These are phyloP conservation scores for Thereuonema tuberculata DNA, from an alignment of 1,140 invertebrate genomes.

Conservation along the genomic window DNA sequence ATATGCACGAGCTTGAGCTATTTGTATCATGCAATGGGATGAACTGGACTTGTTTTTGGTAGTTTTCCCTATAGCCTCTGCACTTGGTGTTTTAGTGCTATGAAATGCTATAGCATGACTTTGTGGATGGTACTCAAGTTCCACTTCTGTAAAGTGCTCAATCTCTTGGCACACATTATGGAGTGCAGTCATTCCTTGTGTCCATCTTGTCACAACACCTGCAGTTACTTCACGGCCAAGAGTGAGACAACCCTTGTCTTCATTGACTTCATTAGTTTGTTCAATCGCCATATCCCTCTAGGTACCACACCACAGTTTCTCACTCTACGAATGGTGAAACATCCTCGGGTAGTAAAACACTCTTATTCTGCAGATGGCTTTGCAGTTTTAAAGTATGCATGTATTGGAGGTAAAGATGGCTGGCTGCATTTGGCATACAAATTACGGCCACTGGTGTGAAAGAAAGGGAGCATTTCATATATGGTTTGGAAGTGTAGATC, in stretches of 20 bases:
- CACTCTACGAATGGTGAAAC: constrained; percentile 10
- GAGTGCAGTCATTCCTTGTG: neutral
- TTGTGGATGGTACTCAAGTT: too few relatives aligned
- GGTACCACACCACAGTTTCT: constrained; percentile 21
- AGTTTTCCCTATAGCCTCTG: too few relatives aligned
- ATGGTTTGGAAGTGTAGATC: neutral
- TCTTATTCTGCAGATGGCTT: constrained; percentile 12
- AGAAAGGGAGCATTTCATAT: neutral
- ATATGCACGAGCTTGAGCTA: too few relatives aligned
- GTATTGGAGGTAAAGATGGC: constrained; percentile 16
- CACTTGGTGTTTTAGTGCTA: too few relatives aligned
- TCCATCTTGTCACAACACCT: neutral
- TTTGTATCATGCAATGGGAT: too few relatives aligned
- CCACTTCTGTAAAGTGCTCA: neutral
- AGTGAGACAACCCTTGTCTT: constrained; percentile 4
- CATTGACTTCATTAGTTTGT: constrained; percentile 17
- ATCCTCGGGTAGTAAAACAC: neutral
- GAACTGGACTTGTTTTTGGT: too few relatives aligned
- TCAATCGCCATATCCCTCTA: constrained; percentile 22
- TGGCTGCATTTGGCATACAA: constrained; percentile 17
- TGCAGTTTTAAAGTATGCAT: constrained; percentile 14
- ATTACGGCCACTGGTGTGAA: constrained; percentile 1
- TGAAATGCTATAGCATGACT: too few relatives aligned
- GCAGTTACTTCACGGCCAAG: neutral
- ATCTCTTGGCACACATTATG: neutral